These are phyloP conservation scores for Apodemus speciosus DNA, from an alignment of 2,113 vertebrate species.

Conservation along the genomic window DNA sequence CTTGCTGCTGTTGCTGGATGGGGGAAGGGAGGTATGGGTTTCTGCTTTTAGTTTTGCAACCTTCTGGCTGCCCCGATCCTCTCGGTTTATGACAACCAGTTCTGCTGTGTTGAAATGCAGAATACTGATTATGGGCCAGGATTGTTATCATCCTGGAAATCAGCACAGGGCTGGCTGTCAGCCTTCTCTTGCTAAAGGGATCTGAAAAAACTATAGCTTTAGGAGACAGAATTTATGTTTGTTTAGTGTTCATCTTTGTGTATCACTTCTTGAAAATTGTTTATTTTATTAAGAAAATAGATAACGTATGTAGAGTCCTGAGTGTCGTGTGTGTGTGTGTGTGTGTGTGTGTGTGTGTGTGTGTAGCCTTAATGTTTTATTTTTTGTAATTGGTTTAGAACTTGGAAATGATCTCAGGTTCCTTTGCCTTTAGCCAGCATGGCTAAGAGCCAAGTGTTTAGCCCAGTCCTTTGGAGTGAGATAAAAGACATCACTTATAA, in stretches of 20 bases:
- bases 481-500: background rate
- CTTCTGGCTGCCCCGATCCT: background rate
- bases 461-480: background rate
- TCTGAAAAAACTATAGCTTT: conserved; percentile 13
- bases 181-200: background rate
- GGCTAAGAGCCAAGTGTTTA: background rate
- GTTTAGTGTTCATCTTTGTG: background rate
- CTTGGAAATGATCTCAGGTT: background rate
- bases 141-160: background rate
- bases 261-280: background rate
- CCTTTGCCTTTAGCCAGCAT: background rate
- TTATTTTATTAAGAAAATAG: conserved; percentile 41
- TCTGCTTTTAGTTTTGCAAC: background rate
- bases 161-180: background rate
- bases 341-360: background rate
- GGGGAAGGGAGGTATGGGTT: background rate
- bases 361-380: background rate
- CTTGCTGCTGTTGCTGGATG: background rate
- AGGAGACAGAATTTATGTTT: background rate
- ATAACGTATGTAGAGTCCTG: background rate
- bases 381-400: background rate
- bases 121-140: background rate
- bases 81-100: background rate
- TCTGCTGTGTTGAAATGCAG: background rate
- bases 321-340: background rate